phyloP scores from a whole-genome alignment of 2,888 invertebrate genomes.

The Drosophila sordidula region DNA sequence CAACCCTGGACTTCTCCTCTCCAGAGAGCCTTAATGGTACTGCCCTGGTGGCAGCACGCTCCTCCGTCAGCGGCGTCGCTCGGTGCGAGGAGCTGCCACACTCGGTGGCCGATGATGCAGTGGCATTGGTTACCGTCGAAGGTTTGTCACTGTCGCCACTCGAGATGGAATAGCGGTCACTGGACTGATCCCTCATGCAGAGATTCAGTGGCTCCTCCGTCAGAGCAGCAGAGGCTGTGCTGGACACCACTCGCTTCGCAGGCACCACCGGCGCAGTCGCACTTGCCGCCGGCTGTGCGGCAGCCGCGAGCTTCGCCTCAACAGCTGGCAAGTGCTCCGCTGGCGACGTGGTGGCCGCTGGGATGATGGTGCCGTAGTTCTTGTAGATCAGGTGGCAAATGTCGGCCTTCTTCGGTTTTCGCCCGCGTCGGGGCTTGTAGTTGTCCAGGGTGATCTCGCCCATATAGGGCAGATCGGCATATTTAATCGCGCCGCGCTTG shows the following conservation, averaged over 20 bases:
- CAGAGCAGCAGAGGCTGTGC: neutral
- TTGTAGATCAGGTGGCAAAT: conserved; percentile 96
- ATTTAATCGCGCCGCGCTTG: conserved; percentile 87
- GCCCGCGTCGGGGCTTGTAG: conserved; percentile 93
- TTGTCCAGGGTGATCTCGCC: conserved; percentile 96
- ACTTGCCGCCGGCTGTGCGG: neutral
- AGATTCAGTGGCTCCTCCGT: conserved; percentile 92
- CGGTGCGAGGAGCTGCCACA: conserved; percentile 51
- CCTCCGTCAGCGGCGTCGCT: conserved; percentile 45
- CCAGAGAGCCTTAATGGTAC: conserved; percentile 84
- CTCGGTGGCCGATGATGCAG: conserved; percentile 70
- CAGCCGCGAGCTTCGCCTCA: conserved; percentile 8
- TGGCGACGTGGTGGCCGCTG: conserved; percentile 73
- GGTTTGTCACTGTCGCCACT: conserved; percentile 76
- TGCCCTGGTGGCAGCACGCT: conserved; percentile 84
- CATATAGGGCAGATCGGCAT: conserved; percentile 95
- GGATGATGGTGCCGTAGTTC: conserved; percentile 94
- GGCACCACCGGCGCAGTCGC: neutral
- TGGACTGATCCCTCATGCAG: conserved; percentile 89
- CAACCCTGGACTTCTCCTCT: conserved; percentile 31
- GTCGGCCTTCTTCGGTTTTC: conserved; percentile 96
- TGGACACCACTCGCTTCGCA: conserved; percentile 2
- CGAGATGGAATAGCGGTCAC: conserved; percentile 83
- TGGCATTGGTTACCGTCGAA: conserved; percentile 66
- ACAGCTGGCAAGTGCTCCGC: conserved; percentile 8